phyloP scores from a whole-genome alignment of 2,888 invertebrate species.

The Criorhina ranunculi region DNA sequence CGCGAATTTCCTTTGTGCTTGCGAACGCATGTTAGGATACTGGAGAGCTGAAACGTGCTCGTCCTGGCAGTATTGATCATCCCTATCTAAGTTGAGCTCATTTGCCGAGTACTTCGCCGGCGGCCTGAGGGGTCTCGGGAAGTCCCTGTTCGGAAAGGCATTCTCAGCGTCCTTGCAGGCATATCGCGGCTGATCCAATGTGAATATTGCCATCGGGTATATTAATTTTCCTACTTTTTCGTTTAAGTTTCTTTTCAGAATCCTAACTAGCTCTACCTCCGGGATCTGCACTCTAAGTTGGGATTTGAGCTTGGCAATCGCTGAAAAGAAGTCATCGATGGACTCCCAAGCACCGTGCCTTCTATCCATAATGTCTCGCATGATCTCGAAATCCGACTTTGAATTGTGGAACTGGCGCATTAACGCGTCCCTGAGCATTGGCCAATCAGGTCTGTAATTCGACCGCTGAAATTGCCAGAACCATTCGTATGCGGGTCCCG shows the following conservation, averaged over 20 bases:
- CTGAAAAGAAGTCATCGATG: too few relatives aligned
- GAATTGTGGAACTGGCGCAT: too few relatives aligned
- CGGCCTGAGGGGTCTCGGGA: too few relatives aligned
- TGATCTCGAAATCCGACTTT: background rate
- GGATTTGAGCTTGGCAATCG: background rate
- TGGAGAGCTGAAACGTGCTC: background rate
- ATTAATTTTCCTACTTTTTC: background rate
- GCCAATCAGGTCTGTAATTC: too few relatives aligned
- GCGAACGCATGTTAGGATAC: too few relatives aligned
- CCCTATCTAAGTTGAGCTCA: too few relatives aligned
- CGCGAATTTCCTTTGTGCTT: background rate
- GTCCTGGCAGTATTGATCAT: background rate
- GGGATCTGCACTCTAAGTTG: conserved; percentile 5
- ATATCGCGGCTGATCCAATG: background rate
- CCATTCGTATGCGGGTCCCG: too few relatives aligned
- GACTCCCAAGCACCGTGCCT: conserved; percentile 3
- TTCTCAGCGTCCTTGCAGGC: conserved; percentile 17
- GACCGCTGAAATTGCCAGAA: too few relatives aligned
- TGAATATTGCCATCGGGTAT: background rate
- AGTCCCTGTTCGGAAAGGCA: background rate
- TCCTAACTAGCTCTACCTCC: background rate
- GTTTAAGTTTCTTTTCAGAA: conserved; percentile 8
- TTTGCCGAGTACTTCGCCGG: background rate
- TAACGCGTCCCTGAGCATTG: too few relatives aligned
- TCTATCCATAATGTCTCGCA: conserved; percentile 15